Evolutionary conservation across 2,888 invertebrate species (phyloP).

Genomic region (Mimas tiliae): DNA sequence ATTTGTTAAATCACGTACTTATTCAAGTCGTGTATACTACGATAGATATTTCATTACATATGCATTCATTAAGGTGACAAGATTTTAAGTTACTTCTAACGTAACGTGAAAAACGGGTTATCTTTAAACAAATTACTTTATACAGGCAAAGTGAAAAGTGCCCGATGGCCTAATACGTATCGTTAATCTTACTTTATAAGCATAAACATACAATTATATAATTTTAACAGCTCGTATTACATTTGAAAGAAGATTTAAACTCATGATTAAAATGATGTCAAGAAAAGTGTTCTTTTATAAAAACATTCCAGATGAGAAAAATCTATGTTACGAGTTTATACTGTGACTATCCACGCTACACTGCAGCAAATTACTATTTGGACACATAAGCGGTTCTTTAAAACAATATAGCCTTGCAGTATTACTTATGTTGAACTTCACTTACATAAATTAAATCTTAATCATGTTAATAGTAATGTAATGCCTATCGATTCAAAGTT

Average conservation of each 20-base stretch:
- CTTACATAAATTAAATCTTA: conserved; percentile 55
- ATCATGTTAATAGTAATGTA: conserved; percentile 62
- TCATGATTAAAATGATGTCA: conserved; percentile 34
- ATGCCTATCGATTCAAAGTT: conserved; percentile 62
- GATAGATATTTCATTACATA: conserved; percentile 33
- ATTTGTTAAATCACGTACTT: conserved; percentile 46
- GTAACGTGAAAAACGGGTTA: conserved; percentile 10
- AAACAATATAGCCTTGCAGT: conserved; percentile 60
- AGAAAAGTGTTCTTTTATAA: conserved; percentile 56
- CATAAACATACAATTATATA: conserved; percentile 23
- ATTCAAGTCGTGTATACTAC: conserved; percentile 31
- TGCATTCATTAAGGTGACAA: conserved; percentile 29
- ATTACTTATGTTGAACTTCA: conserved; percentile 48
- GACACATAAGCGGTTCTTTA: conserved; percentile 55
- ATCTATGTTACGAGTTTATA: conserved; percentile 32
- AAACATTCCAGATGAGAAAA: conserved; percentile 71
- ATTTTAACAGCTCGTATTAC: conserved; percentile 27
- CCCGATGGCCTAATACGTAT: conserved; percentile 25
- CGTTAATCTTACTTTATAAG: conserved; percentile 25
- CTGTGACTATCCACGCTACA: conserved; percentile 45
- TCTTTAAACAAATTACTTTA: conserved; percentile 24
- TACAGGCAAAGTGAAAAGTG: conserved; percentile 25
- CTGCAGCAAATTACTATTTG: conserved; percentile 70
- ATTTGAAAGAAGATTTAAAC: conserved; percentile 25
- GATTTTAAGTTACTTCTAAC: conserved; percentile 24